Evolutionary conservation across 2,888 invertebrate species (phyloP).

Genomic region (Eupithecia abbreviata): DNA sequence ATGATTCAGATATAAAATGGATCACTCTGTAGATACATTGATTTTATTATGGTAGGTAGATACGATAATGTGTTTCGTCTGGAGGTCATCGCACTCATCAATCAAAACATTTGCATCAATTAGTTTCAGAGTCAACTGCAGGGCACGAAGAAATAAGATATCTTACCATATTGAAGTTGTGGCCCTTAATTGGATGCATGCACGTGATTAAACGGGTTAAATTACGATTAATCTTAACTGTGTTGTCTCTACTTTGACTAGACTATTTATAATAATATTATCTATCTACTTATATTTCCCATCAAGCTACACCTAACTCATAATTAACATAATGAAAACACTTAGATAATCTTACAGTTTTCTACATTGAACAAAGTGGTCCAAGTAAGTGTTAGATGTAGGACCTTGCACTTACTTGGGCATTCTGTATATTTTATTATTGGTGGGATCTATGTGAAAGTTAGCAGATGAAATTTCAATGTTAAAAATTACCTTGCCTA

Average conservation of each 20-base stretch:
- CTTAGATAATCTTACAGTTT: too few relatives aligned
- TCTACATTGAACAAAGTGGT: too few relatives aligned
- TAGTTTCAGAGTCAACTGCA: slow-evolving; percentile 64
- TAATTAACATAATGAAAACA: too few relatives aligned
- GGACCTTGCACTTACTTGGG: too few relatives aligned
- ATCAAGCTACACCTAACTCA: background rate
- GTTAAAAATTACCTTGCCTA: background rate
- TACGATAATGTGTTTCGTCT: slow-evolving; percentile 49
- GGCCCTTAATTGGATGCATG: slow-evolving; percentile 61
- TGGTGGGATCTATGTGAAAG: too few relatives aligned
- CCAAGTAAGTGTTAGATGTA: too few relatives aligned
- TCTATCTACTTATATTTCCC: background rate
- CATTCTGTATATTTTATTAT: too few relatives aligned
- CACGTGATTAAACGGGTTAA: slow-evolving; percentile 54
- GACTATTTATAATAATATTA: background rate
- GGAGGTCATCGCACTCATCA: slow-evolving; percentile 73
- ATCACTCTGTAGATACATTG: slow-evolving; percentile 3
- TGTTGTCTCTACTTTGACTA: background rate
- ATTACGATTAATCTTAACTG: slow-evolving; percentile 42
- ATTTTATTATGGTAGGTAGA: background rate
- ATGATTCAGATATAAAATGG: background rate
- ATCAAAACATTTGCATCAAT: slow-evolving; percentile 74
- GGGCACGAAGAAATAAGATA: slow-evolving; percentile 69
- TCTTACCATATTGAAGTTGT: slow-evolving; percentile 52
- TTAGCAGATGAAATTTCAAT: background rate